Evolutionary conservation across 1,140 invertebrate genomes (phyloP).

Genomic region (Drosophila albomicans): DNA sequence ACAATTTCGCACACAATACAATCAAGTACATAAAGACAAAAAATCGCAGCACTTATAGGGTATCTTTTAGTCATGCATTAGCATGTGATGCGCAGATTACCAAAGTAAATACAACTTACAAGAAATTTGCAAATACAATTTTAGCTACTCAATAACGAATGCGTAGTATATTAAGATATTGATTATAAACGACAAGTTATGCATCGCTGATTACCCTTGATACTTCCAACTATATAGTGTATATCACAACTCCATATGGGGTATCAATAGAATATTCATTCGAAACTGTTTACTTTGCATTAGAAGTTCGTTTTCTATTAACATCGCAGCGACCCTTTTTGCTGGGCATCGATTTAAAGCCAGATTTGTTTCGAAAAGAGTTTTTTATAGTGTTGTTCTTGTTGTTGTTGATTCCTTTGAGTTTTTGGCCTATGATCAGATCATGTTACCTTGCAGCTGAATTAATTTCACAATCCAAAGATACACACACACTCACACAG

Average conservation of each 20-base stretch:
- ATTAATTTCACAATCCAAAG: constrained; percentile 59
- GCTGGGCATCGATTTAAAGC: constrained; percentile 40
- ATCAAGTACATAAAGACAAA: too few species aligned
- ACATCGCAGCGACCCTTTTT: constrained; percentile 1
- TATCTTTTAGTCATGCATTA: too few species aligned
- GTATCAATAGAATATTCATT: not conserved
- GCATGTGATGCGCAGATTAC: too few species aligned
- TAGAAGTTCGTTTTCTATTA: constrained; percentile 14
- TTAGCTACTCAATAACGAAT: too few species aligned
- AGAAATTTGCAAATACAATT: too few species aligned
- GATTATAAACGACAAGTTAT: too few species aligned
- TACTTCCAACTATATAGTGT: too few species aligned
- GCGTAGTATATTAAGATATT: too few species aligned
- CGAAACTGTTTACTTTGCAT: not conserved
- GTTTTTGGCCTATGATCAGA: constrained; percentile 57
- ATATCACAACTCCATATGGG: not conserved
- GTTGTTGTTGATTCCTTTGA: constrained; percentile 20
- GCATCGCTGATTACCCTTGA: too few species aligned
- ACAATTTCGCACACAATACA: too few species aligned
- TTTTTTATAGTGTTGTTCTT: constrained; percentile 31
- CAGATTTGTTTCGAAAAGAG: constrained; percentile 57
- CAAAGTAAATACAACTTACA: too few species aligned
- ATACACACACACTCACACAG: not conserved
- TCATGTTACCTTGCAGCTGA: constrained; percentile 79
- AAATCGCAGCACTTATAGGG: too few species aligned